Base-by-base conservation (phyloP, 2,113 vertebrate species). In the Dicerorhinus sumatrensis region DNA sequence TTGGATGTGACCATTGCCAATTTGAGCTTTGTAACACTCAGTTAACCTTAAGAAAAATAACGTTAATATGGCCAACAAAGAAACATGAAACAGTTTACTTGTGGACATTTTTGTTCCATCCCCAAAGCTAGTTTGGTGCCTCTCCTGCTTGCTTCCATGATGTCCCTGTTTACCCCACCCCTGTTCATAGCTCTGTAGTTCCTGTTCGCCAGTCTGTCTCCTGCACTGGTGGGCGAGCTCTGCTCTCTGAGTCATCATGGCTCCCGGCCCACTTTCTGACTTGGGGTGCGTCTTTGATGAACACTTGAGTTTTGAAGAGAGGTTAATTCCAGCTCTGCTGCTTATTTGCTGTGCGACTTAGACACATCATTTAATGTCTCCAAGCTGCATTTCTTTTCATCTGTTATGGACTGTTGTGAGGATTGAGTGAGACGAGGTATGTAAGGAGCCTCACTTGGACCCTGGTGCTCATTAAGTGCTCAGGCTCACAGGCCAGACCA, bases 21-120 rank as follows among this genome's bases (percentile, higher is more conserved):
- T 63, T 60, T 69, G 51, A 95, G 51, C 29, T 92, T 86, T 0
- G 0, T 72, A 79, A 83, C 16, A 67, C 62, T 76, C n/a, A 60
- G 70, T 54, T 51, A 80, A 69, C 36, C 60, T 97, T 92, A 94
- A 85, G 56, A 96, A 73, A 91, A 96, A 91, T 8, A 96, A 14
- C 8, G 18, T 82, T 56, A 63, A 62, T 54, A 27, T 70, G 36
- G 31, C 51, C 62, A 86, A 96, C 65, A n/a, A 73, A 94, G 60
- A 81, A 96, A 93, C 29, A 62, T 20, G 25, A 60, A 94, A 54
- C 20, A 69, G 70, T 91, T 96, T 16, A 51, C 31, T 76, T 76
- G 76, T 14, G 95, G 77, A 51, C 46, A 89, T n/a, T 89, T 91
- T 75, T 80, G 23, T 42, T 54, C 17, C 5, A 46, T 80, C 25